These are phyloP conservation scores for Octopus bimaculoides DNA, from an alignment of 1,140 invertebrate genomes.

Conservation along the genomic window DNA sequence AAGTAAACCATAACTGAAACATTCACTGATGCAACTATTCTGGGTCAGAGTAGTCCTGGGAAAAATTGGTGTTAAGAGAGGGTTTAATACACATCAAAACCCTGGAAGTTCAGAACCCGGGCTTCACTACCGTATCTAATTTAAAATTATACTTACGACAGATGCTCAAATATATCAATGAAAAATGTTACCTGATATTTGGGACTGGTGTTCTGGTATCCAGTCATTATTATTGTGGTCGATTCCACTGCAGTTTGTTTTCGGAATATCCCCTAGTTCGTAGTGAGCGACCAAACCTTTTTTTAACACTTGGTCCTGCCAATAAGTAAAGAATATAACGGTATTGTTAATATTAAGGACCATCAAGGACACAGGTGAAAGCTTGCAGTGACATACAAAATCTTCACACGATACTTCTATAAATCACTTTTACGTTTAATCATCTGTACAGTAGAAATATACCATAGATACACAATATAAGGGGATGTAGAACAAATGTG, in stretches of 20 bases:
- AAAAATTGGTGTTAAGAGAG: not conserved
- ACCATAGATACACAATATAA: too few relatives aligned
- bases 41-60: too few relatives aligned
- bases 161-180: not conserved
- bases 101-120: not conserved
- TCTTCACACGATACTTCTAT: too few relatives aligned
- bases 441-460: not conserved
- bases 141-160: not conserved
- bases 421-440: not conserved
- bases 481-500: not conserved
- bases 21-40: too few relatives aligned
- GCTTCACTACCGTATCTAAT: not conserved
- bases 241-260: conserved; percentile 31
- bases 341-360: not conserved
- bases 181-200: conserved; percentile 28
- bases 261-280: conserved; percentile 34
- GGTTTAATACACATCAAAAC: not conserved
- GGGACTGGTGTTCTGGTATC: conserved; percentile 25
- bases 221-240: conserved; percentile 42
- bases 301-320: not conserved
- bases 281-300: conserved; percentile 40
- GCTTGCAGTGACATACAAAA: too few relatives aligned
- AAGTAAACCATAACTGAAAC: too few relatives aligned
- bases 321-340: too few relatives aligned
- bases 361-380: not conserved